Base-by-base conservation (phyloP, 2,888 invertebrate species). In the Cryptocheilus praepositus region DNA sequence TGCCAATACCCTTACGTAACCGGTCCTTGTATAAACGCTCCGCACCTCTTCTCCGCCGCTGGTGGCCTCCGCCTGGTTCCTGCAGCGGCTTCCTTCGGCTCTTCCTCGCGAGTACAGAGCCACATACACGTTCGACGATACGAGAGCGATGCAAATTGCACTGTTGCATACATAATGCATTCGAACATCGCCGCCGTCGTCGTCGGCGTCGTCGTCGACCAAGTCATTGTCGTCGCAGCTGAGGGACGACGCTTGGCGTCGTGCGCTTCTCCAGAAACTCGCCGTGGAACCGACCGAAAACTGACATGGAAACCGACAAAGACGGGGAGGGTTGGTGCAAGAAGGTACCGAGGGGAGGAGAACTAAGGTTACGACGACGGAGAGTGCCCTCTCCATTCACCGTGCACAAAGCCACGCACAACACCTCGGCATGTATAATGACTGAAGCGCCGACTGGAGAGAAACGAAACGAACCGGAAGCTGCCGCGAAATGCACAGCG, bases 121-220 rank as follows among this genome's bases (percentile, higher is more conserved):
- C 36, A 11, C 8, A 36, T 36, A 36, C 36, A 7, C 28, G 36
- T 22, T n/a, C 43, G 62, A 19, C 61, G 65, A 76, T 70, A 73
- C 70, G 68, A 51, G 56, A 55, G 56, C 68, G 58, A 81, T 77
- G 80, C 79, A 83, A 83, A 82, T 83, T 77, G 74, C 73, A 66
- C 78, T 73, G 79, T 76, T 79, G 80, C 81, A 83, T 83, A 80
- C 80, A 77, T 83, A 82, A 83, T 82, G 36, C 36, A 36, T 36
- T 36, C 8, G 36, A 36, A 71, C 66, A 76, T 70, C 57, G 56
- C 60, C 36, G 28, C 36, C 61, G 57, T 63, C 60, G 36, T 54
- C 45, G 56, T 49, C 28, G 55, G 28, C 53, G 52, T 49, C 45
- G 21, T 54, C 36, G 36, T 36, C 36, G 36, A 1, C 49, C 18